Percentiles rank a stretch among this genome's conserved stretches.
phyloP scores from a whole-genome alignment of 92 coral and sea anemone species.

The Porites cylindrica region DNA sequence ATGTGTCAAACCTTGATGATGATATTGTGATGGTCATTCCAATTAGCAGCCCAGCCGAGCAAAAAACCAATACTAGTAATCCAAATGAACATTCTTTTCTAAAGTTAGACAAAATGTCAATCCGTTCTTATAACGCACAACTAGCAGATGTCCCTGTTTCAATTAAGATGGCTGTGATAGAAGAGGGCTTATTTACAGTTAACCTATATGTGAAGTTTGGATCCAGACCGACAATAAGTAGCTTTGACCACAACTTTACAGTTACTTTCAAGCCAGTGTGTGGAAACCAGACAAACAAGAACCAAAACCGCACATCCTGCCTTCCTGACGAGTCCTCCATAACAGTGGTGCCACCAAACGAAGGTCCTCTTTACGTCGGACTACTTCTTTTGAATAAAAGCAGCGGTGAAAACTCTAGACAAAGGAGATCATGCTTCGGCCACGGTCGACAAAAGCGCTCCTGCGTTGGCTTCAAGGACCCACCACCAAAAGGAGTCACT shows the following conservation, averaged over 20 bases:
- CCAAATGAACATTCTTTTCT: neutral
- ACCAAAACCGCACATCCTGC: neutral
- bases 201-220: conserved; percentile 27
- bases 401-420: conserved; percentile 13
- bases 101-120: conserved; percentile 7
- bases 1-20: conserved; percentile 23
- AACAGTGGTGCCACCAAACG: conserved; percentile 5
- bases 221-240: conserved; percentile 4
- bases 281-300: neutral
- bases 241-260: conserved; percentile 13
- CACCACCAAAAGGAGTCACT: conserved; percentile 36
- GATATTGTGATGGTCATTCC: conserved; percentile 39
- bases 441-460: conserved; percentile 50
- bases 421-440: conserved; percentile 62
- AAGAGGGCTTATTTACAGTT: neutral
- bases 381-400: neutral
- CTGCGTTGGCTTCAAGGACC: conserved; percentile 58
- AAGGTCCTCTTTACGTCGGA: conserved; percentile 13
- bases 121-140: neutral
- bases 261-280: neutral
- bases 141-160: conserved; percentile 10
- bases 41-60: neutral
- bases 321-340: neutral
- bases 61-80: neutral
- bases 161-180: neutral